A percentile compares a stretch with the other conserved stretches of the same genome.
Evolutionary conservation across 1,140 invertebrate species (phyloP).

Genomic region (Bactericera cockerelli): DNA sequence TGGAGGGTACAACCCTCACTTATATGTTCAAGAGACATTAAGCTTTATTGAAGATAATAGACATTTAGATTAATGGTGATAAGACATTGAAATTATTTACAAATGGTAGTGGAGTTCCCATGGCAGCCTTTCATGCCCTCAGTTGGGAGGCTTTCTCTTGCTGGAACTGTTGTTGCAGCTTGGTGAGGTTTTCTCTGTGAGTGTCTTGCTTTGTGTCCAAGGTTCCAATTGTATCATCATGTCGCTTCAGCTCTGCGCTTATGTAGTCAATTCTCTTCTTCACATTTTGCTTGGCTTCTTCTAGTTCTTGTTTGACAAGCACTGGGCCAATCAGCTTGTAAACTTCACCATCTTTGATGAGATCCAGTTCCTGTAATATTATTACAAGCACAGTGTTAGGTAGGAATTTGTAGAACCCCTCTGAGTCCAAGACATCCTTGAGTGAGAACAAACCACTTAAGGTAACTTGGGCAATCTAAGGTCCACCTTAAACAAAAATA

Average conservation of each 20-base stretch:
- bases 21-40: too few relatives aligned
- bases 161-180: conserved; percentile 66
- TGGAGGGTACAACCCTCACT: too few relatives aligned
- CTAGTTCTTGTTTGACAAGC: conserved; percentile 80
- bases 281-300: conserved; percentile 87
- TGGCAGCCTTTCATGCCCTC: too few relatives aligned
- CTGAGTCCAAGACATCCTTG: neutral
- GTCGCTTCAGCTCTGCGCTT: conserved; percentile 70
- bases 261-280: conserved; percentile 94
- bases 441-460: neutral
- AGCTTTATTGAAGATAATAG: too few relatives aligned
- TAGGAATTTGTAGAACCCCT: neutral
- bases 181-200: conserved; percentile 54
- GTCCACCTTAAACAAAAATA: neutral
- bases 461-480: neutral
- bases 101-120: too few relatives aligned
- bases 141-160: too few relatives aligned
- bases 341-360: conserved; percentile 70
- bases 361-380: conserved; percentile 52
- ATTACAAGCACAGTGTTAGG: neutral
- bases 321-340: conserved; percentile 93
- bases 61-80: too few relatives aligned
- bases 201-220: conserved; percentile 68
- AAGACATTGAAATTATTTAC: too few relatives aligned
- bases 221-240: conserved; percentile 52